These are phyloP conservation scores for Atherinosoma microstoma DNA, from an alignment of 2,797 vertebrate genomes.

Conservation along the genomic window DNA sequence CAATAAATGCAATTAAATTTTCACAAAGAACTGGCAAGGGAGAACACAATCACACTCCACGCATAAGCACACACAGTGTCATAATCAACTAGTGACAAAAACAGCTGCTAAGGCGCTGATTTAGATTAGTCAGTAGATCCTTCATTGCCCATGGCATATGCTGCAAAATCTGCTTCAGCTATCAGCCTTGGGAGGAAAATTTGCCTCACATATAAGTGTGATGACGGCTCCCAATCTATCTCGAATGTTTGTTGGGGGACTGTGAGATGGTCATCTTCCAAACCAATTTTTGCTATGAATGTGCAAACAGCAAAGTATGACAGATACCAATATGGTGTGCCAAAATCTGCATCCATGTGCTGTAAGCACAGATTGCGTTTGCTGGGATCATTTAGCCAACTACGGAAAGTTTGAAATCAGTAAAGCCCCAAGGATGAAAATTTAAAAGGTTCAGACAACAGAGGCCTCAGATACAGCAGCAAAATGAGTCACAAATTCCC, in stretches of 20 bases:
- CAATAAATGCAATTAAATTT: constrained; percentile 49
- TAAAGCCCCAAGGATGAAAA: background rate
- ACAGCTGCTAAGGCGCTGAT: constrained; percentile 72
- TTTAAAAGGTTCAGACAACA: constrained; percentile 5
- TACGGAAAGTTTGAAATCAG: constrained; percentile 1
- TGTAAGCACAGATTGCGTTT: constrained; percentile 15
- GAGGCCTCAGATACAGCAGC: constrained; percentile 3
- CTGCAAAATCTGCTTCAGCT: constrained; percentile 58
- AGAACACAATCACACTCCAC: constrained; percentile 20
- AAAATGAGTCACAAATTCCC: constrained; percentile 32
- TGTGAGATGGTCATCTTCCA: constrained; percentile 32
- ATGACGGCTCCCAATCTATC: constrained; percentile 50
- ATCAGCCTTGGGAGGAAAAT: constrained; percentile 65
- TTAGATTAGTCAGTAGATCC: constrained; percentile 58
- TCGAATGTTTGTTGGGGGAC: constrained; percentile 47
- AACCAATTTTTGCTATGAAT: constrained; percentile 14
- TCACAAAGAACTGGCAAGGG: constrained; percentile 26
- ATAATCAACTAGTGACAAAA: constrained; percentile 64
- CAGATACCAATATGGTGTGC: background rate
- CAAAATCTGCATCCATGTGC: constrained; percentile 17
- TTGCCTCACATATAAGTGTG: constrained; percentile 53
- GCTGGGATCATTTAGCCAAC: background rate
- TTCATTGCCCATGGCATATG: constrained; percentile 66
- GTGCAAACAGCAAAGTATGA: constrained; percentile 13
- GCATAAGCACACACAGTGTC: constrained; percentile 14